phyloP scores from a whole-genome alignment of 2,113 vertebrate genomes.

The Laterallus jamaicensis region DNA sequence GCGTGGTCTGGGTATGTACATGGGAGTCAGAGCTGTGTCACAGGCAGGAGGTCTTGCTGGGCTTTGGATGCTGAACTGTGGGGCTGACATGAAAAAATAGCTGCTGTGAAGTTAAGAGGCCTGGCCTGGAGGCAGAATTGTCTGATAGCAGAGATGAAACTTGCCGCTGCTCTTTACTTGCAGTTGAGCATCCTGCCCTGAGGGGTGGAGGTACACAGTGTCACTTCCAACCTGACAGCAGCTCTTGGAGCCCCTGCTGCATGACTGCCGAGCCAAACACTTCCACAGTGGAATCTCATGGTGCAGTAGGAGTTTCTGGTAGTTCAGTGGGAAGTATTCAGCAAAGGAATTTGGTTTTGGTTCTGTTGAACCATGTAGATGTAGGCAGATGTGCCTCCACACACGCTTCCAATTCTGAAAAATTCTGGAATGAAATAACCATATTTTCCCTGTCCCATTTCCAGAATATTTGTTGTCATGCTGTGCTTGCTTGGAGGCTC shows the following conservation, averaged over 20 bases:
- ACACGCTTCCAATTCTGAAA: background rate
- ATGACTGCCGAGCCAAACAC: background rate
- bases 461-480: background rate
- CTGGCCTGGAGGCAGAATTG: background rate
- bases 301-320: background rate
- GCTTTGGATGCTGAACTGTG: background rate
- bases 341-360: background rate
- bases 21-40: background rate
- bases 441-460: background rate
- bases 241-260: background rate
- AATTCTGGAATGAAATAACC: background rate
- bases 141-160: constrained; percentile 31
- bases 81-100: background rate
- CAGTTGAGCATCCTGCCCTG: background rate
- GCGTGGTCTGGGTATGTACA: background rate
- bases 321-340: background rate
- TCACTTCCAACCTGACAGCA: background rate
- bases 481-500: rapidly evolving
- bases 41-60: background rate
- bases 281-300: background rate
- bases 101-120: background rate
- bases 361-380: background rate
- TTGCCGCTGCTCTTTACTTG: background rate
- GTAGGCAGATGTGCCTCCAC: background rate
- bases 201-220: background rate